phyloP scores from a whole-genome alignment of 2,888 invertebrate species.

The Petrolisthes manimaculis region DNA sequence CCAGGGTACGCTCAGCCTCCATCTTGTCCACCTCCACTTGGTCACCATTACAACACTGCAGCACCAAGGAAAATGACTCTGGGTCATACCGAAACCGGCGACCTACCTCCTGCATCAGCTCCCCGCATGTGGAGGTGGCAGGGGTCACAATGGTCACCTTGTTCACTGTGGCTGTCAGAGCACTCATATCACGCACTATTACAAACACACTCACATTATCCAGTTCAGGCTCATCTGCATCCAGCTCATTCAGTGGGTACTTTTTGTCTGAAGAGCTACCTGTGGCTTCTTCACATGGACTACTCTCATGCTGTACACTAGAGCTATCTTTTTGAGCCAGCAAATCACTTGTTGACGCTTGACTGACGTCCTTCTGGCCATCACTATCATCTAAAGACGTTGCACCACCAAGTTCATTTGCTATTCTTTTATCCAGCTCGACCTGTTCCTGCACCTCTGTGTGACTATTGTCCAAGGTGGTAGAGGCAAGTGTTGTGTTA shows the following conservation, averaged over 20 bases:
- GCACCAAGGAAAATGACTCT: constrained; percentile 71
- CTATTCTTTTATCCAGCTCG: background rate
- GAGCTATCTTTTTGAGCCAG: background rate
- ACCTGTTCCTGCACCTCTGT: background rate
- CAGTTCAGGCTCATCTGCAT: constrained; percentile 48
- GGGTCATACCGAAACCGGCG: constrained; percentile 72
- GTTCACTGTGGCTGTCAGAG: constrained; percentile 39
- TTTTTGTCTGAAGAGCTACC: constrained; percentile 2
- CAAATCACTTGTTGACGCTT: background rate
- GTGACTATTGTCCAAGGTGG: background rate
- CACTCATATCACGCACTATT: constrained; percentile 62
- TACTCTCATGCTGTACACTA: background rate
- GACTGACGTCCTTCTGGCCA: background rate
- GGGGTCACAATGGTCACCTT: constrained; percentile 52
- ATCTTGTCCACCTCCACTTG: constrained; percentile 70
- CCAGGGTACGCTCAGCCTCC: constrained; percentile 71
- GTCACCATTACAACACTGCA: constrained; percentile 67
- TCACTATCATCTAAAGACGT: background rate
- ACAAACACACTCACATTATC: constrained; percentile 51
- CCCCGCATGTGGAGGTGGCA: constrained; percentile 52
- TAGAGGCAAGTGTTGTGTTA: background rate
- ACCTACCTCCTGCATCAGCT: constrained; percentile 72
- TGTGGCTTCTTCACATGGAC: background rate
- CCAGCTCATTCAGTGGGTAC: background rate
- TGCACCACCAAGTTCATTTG: background rate